phyloP scores from a whole-genome alignment of 2,888 invertebrate species.

The Cordilura impudica region DNA sequence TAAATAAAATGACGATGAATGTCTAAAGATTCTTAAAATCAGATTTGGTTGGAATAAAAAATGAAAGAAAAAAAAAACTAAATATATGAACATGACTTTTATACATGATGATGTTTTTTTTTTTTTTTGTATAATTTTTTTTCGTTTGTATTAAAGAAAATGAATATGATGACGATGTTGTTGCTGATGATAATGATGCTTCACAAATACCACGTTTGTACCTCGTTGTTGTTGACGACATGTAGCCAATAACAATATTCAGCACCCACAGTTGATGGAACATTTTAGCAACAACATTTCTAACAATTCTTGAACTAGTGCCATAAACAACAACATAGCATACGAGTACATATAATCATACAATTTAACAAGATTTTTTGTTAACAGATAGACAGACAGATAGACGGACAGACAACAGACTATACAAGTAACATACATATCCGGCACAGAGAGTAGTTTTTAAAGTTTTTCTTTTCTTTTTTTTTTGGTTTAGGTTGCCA shows the following conservation, averaged over 20 bases:
- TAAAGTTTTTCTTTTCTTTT: neutral
- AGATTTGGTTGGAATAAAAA: slow-evolving; percentile 54
- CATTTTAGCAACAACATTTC: slow-evolving; percentile 16
- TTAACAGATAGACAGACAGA: slow-evolving; percentile 28
- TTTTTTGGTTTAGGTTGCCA: slow-evolving; percentile 7
- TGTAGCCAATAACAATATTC: slow-evolving; percentile 60
- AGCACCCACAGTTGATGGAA: slow-evolving; percentile 59
- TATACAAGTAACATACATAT: slow-evolving; percentile 45
- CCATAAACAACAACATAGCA: slow-evolving; percentile 15
- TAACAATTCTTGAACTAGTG: slow-evolving; percentile 39
- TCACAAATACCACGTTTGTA: slow-evolving; percentile 13
- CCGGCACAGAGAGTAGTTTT: slow-evolving; percentile 17
- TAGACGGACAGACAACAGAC: neutral
- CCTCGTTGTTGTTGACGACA: slow-evolving; percentile 56
- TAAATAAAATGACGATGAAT: slow-evolving; percentile 58
- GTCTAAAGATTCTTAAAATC: slow-evolving; percentile 60
- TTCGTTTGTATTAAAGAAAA: slow-evolving; percentile 16
- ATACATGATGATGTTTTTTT: slow-evolving; percentile 39
- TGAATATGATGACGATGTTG: slow-evolving; percentile 42
- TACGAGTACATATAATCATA: neutral
- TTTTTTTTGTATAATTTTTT: slow-evolving; percentile 12
- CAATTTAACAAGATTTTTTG: slow-evolving; percentile 2
- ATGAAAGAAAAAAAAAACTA: slow-evolving; percentile 14
- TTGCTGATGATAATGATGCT: slow-evolving; percentile 32
- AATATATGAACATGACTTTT: slow-evolving; percentile 58